phyloP scores from a whole-genome alignment of 2,113 vertebrate species.

The Grammomys surdaster region DNA sequence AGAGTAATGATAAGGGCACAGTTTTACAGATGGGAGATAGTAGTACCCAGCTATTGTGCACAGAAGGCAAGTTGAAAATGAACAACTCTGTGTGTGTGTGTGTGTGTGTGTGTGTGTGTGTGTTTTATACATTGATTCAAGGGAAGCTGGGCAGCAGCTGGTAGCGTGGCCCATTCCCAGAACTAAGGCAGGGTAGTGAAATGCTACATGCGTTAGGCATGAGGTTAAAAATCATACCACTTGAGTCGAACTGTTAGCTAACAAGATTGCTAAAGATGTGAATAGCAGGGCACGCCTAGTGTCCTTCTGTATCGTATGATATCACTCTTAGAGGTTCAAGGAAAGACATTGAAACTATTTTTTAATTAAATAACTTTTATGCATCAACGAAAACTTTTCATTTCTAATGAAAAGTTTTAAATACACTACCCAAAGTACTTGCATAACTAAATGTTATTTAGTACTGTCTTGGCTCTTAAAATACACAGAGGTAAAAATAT shows the following conservation, averaged over 20 bases:
- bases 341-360: neutral
- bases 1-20: too few species aligned
- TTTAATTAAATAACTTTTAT: neutral
- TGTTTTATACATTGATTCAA: too few species aligned
- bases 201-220: too few species aligned
- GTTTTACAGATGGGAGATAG: too few species aligned
- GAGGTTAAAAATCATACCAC: neutral
- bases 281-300: neutral
- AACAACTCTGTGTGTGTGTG: too few species aligned
- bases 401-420: neutral
- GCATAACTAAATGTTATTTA: neutral
- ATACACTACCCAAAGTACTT: neutral
- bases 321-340: neutral
- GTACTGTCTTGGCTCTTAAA: neutral
- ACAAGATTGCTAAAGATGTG: neutral
- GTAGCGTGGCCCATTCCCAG: too few species aligned
- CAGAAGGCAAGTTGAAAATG: too few species aligned
- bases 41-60: too few species aligned
- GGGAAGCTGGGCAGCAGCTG: too few species aligned
- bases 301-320: neutral
- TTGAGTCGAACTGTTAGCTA: neutral
- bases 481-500: neutral
- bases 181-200: too few species aligned
- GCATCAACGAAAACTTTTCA: neutral
- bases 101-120: too few species aligned